Conservation (phyloP, 2,113 vertebrate species). For the Prochilodus magdalenae region DNA sequence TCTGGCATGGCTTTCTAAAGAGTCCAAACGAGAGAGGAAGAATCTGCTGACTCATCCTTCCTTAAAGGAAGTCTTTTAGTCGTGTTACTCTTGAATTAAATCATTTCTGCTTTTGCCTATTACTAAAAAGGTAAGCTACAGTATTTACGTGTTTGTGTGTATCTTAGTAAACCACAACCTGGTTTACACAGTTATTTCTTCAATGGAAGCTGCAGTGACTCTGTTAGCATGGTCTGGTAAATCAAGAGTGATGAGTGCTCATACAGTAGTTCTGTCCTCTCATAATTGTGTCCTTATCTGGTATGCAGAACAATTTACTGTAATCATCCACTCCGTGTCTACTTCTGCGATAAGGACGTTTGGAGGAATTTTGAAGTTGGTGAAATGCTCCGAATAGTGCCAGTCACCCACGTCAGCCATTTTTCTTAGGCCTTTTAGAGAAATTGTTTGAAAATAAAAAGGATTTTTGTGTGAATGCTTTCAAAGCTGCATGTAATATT, state of each 20-base stretch:
- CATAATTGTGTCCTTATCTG: slow-evolving; percentile 18
- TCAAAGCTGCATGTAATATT: slow-evolving; percentile 4
- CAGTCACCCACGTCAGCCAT: neutral
- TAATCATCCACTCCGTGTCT: neutral
- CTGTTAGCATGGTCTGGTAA: neutral
- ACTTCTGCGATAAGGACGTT: neutral
- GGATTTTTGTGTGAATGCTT: slow-evolving; percentile 20
- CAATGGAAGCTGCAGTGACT: too few species aligned
- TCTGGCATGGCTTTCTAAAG: slow-evolving; percentile 26
- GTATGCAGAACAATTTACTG: neutral
- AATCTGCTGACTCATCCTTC: slow-evolving; percentile 40
- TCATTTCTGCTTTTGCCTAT: neutral
- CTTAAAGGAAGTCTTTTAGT: slow-evolving; percentile 11
- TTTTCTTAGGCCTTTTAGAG: slow-evolving; percentile 1
- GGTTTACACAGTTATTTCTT: neutral
- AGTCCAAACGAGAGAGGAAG: slow-evolving; percentile 23
- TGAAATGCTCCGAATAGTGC: slow-evolving; percentile 25
- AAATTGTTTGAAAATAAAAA: slow-evolving; percentile 24
- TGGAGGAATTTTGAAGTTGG: slow-evolving; percentile 9
- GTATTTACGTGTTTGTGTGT: neutral
- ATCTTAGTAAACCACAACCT: neutral
- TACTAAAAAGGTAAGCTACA: slow-evolving; percentile 17
- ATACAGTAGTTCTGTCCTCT: neutral
- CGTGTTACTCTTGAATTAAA: slow-evolving; percentile 23
- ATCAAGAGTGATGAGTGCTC: neutral